These are phyloP conservation scores for Netelia virgata DNA, from an alignment of 2,888 invertebrate genomes.

Conservation along the genomic window DNA sequence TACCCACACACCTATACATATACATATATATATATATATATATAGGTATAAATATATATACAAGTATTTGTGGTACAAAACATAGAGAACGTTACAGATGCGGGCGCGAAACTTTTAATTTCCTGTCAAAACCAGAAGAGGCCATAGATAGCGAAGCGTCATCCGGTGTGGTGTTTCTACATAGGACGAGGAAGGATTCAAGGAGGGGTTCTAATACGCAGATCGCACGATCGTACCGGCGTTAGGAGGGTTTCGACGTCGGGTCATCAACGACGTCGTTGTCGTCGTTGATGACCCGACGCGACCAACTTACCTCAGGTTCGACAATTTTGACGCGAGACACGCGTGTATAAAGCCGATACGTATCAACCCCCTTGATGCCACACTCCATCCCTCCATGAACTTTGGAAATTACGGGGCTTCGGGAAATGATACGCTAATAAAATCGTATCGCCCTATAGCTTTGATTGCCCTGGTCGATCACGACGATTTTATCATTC, in stretches of 20 bases:
- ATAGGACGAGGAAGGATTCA: background rate
- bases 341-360: background rate
- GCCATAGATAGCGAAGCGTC: constrained; percentile 22
- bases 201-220: constrained; percentile 26
- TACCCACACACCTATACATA: background rate
- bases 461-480: background rate
- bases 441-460: constrained; percentile 21
- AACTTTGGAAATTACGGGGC: constrained; percentile 5
- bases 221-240: constrained; percentile 33
- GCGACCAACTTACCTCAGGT: constrained; percentile 25
- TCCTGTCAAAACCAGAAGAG: constrained; percentile 67
- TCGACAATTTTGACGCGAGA: constrained; percentile 33
- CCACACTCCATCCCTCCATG: background rate
- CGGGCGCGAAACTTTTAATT: constrained; percentile 67
- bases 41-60: background rate
- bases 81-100: constrained; percentile 28
- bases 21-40: constrained; percentile 3
- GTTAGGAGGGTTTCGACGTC: constrained; percentile 23
- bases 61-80: constrained; percentile 6
- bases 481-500: background rate
- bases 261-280: too few relatives aligned
- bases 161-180: constrained; percentile 54
- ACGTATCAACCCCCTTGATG: background rate
- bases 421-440: constrained; percentile 31
- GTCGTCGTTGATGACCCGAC: constrained; percentile 13